phyloP scores from a whole-genome alignment of 2,113 vertebrate species.

The Indicator indicator region DNA sequence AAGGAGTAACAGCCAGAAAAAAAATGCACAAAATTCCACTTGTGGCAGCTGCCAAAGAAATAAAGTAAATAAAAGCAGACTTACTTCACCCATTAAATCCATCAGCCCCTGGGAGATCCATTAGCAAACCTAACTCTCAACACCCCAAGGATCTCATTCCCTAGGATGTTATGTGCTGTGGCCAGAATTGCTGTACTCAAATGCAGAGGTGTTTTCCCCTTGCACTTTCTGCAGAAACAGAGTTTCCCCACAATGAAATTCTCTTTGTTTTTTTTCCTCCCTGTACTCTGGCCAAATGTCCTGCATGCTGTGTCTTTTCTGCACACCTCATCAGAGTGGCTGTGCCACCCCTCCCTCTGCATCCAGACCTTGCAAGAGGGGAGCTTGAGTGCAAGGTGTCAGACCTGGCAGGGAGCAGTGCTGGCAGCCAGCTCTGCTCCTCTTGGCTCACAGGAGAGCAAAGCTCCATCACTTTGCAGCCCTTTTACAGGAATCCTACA shows the following conservation, averaged over 20 bases:
- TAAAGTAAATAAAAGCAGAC: constrained; percentile 52
- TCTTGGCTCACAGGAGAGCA: neutral
- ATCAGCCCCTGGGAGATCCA: constrained; percentile 23
- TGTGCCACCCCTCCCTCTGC: constrained; percentile 18
- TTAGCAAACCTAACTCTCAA: neutral
- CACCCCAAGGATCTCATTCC: constrained; percentile 45
- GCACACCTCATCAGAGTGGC: constrained; percentile 21
- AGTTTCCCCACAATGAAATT: neutral
- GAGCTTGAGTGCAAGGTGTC: constrained; percentile 11
- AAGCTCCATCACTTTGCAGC: neutral
- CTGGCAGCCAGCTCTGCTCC: constrained; percentile 33
- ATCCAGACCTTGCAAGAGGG: neutral
- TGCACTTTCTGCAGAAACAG: neutral
- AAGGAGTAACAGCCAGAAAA: constrained; percentile 53
- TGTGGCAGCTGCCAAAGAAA: constrained; percentile 55
- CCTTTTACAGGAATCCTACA: constrained; percentile 29
- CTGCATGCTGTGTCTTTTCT: neutral
- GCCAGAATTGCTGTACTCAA: neutral
- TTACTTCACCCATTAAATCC: constrained; percentile 62
- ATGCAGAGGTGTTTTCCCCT: neutral
- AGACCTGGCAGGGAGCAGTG: constrained; percentile 24
- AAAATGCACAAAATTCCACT: constrained; percentile 64
- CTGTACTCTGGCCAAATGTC: neutral
- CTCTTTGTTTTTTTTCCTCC: neutral
- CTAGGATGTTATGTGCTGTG: neutral